phyloP scores from a whole-genome alignment of 2,113 vertebrate genomes.

The Hypanus sabinus region DNA sequence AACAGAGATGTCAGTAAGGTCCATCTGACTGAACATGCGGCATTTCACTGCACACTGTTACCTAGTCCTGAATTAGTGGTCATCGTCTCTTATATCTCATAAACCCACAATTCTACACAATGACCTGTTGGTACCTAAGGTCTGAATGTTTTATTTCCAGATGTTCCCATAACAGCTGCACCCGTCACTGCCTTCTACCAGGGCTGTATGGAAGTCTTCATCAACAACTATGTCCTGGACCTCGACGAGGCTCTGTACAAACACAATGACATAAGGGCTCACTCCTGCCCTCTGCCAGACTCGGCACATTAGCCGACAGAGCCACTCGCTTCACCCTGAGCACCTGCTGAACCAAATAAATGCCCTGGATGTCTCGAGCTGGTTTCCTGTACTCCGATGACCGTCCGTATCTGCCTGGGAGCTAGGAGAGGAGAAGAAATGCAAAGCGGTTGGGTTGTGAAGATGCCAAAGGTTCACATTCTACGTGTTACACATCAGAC shows the following conservation, averaged over 20 bases:
- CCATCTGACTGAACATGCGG: not conserved
- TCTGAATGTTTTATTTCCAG: constrained; percentile 52
- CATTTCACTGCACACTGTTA: not conserved
- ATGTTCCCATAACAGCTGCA: constrained; percentile 75
- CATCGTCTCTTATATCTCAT: not conserved
- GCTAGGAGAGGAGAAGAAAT: not conserved
- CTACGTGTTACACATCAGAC: no score
- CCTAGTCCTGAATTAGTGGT: not conserved
- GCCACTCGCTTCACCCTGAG: not conserved
- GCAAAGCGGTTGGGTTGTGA: not conserved
- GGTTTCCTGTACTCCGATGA: not conserved
- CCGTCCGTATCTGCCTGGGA: not conserved
- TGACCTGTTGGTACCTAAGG: not conserved
- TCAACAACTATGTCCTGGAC: constrained; percentile 66
- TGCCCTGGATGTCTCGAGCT: not conserved
- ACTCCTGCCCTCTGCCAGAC: constrained; percentile 73
- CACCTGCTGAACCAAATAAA: no score
- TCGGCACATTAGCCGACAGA: not conserved
- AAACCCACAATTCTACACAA: not conserved
- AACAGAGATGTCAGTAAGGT: not conserved
- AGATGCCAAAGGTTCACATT: not conserved
- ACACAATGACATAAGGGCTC: constrained; percentile 82
- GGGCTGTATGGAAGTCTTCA: constrained; percentile 78
- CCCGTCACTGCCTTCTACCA: constrained; percentile 79
- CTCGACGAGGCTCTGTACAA: constrained; percentile 81